Base-by-base conservation (phyloP, 2,113 vertebrate genomes). In the Blennius ocellaris region DNA sequence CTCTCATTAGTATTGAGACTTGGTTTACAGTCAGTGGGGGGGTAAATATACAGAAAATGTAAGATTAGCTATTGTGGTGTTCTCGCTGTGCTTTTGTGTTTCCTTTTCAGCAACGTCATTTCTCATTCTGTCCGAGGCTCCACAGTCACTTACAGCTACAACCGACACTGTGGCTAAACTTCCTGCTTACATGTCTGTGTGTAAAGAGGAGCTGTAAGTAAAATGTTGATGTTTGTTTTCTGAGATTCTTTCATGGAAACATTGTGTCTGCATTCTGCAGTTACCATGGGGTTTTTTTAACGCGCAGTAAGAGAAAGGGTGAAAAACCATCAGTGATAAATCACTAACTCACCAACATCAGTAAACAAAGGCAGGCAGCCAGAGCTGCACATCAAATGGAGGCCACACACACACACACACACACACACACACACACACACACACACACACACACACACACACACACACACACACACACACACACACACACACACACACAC, bases 91-190 rank as follows among this genome's bases (percentile, higher is more conserved):
- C n/a, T 12, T 67, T 43, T 69, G 14, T 75, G 57, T 53, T 69
- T 53, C 16, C 44, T 58, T 73, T 67, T 76, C 67, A 69, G 7
- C 69, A 37, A 44, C 60, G 68, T 51, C 54, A 65, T 50, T n/a
- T 12, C 41, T 69, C 8, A 73, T 84, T 66, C 43, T 6, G 43
- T 82, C 39, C 43, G 3, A 3, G 37, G 30, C 57, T 36, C 17
- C 50, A 40, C 43, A 57, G 15, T 68, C 11, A 63, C 12, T 58
- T 56, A 40, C 16, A 41, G 60, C 1, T 54, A 16, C 74, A 68
- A 67, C 41, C 41, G 11, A 12, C 48, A 38, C n/a, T 9, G 45
- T 37, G 7, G 16, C 0, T 16, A 7, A 10, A 10, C 38, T 10
- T 60, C 4, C 5, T 43, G 14, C 21, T n/a, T n/a, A n/a, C n/a